phyloP scores from a whole-genome alignment of 2,797 vertebrate species.

The Poeciliopsis presidionis region DNA sequence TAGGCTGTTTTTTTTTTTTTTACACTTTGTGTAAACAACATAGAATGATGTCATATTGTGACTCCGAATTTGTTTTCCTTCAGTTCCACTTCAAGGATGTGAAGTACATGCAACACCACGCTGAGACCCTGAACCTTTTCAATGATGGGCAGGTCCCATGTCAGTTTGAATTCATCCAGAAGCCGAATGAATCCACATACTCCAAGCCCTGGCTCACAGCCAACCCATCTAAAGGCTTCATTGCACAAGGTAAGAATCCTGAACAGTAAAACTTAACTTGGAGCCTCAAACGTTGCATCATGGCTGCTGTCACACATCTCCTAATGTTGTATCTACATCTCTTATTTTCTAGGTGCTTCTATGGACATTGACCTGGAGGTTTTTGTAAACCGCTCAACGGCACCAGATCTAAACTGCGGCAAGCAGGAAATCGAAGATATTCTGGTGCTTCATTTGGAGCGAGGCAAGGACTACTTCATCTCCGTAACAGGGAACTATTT shows the following conservation, averaged over 20 bases:
- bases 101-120: conserved; percentile 94
- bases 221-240: conserved; percentile 90
- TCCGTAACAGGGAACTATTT: conserved; percentile 92
- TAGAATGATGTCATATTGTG: conserved; percentile 22
- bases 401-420: conserved; percentile 88
- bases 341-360: conserved; percentile 78
- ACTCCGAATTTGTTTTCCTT: conserved; percentile 17
- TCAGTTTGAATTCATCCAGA: conserved; percentile 96
- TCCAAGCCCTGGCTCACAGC: conserved; percentile 93
- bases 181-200: conserved; percentile 89
- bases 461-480: conserved; percentile 98
- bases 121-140: conserved; percentile 84
- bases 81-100: conserved; percentile 92
- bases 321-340: conserved; percentile 9
- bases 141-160: conserved; percentile 96
- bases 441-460: conserved; percentile 90
- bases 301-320: neutral
- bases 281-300: neutral
- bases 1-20: neutral
- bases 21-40: conserved; percentile 12
- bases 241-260: conserved; percentile 86
- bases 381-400: conserved; percentile 93
- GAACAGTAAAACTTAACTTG: neutral
- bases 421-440: conserved; percentile 93
- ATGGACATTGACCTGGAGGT: conserved; percentile 90